Percentiles rank a stretch among this genome's conserved stretches.
These are phyloP conservation scores for Cavia porcellus DNA, from an alignment of 2,113 vertebrate genomes.

Conservation along the genomic window DNA sequence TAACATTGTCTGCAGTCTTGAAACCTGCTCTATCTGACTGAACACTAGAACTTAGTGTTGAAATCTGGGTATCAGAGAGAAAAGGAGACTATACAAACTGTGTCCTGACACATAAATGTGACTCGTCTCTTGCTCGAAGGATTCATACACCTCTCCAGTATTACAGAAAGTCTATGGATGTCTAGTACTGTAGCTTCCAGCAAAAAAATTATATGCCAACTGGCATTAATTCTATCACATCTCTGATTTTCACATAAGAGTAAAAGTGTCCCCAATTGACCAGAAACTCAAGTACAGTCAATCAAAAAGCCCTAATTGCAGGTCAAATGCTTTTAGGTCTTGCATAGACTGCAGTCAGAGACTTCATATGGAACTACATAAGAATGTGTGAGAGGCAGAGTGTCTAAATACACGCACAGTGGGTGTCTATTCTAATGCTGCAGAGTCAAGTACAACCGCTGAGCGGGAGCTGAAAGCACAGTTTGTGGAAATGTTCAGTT, in stretches of 20 bases:
- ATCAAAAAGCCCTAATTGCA: background rate
- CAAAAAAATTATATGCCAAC: background rate
- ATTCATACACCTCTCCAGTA: background rate
- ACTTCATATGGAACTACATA: background rate
- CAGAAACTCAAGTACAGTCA: background rate
- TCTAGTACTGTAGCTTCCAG: background rate
- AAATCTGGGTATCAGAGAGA: background rate
- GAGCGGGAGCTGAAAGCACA: background rate
- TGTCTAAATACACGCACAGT: background rate
- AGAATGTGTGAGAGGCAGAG: background rate
- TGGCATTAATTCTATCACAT: background rate
- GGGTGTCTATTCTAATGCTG: background rate
- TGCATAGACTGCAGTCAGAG: no score
- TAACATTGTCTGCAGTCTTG: background rate
- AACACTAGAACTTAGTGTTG: background rate
- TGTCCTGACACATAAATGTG: background rate
- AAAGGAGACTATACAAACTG: background rate
- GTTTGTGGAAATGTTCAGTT: background rate
- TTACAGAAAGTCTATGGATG: background rate
- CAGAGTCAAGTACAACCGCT: background rate
- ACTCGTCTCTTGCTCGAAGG: background rate
- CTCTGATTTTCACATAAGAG: background rate
- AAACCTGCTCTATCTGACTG: background rate
- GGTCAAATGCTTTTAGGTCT: background rate
- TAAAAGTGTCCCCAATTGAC: background rate